These are phyloP conservation scores for Pollenia angustigena DNA, from an alignment of 2,888 invertebrate genomes.

Conservation along the genomic window DNA sequence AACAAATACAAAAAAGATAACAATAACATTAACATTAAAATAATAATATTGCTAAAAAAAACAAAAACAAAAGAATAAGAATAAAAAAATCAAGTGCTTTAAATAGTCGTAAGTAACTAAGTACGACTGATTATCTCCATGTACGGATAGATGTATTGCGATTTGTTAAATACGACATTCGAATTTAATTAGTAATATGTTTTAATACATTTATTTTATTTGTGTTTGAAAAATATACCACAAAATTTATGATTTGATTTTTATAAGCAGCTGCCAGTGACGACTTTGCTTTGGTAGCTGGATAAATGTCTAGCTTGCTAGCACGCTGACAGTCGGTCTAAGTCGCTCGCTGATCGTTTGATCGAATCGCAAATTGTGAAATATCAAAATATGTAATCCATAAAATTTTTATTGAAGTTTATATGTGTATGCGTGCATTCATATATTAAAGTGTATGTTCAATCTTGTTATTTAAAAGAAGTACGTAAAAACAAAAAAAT, in stretches of 20 bases:
- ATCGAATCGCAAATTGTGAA: constrained; percentile 53
- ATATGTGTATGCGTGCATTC: constrained; percentile 10
- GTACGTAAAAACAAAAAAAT: constrained; percentile 12
- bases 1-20: not conserved
- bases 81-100: constrained; percentile 24
- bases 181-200: not conserved
- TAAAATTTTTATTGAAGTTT: constrained; percentile 41
- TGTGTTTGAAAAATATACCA: constrained; percentile 35
- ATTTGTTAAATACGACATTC: not conserved
- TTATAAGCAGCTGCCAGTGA: constrained; percentile 10
- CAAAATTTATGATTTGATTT: constrained; percentile 23
- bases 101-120: constrained; percentile 12
- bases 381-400: constrained; percentile 52
- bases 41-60: constrained; percentile 14
- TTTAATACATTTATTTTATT: constrained; percentile 20
- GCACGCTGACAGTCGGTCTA: not conserved
- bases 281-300: constrained; percentile 10
- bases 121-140: not conserved
- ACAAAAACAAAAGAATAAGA: not conserved
- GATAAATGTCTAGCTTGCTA: not conserved
- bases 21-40: not conserved
- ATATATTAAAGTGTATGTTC: not conserved
- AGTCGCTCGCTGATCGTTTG: constrained; percentile 2
- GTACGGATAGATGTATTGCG: not conserved
- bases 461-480: constrained; percentile 29